Base-by-base conservation (phyloP, 2,797 vertebrate species). In the Gobio occitaniae region DNA sequence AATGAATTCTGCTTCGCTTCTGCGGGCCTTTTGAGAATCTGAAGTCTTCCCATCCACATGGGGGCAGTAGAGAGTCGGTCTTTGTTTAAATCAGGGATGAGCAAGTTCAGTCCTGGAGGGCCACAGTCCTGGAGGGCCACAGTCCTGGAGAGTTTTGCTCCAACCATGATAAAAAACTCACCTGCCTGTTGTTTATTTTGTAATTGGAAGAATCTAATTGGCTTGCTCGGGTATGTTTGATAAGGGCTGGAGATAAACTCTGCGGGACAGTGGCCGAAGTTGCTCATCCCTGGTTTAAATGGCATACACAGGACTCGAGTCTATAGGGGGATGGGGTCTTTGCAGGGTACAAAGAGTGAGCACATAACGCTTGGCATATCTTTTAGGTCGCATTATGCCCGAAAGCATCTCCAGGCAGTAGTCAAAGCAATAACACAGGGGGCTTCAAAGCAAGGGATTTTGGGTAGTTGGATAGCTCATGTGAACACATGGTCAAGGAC, bases 371-470 rank as follows among this genome's bases (percentile, higher is more conserved):
- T 82, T 74, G 81, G 74, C 82, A 75, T 86, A 78, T 84, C 79
- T 87, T 84, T 82, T 68, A 87, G 85, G 68, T 69, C 83, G 85
- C 70, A 15, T 54, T 56, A 80, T 78, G 50, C 81, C 50, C 76
- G 59, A 76, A 71, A 88, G 79, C 21, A 61, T 84, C 89, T 91
- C 91, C 86, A 88, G 90, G 86, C 78, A 74, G 21, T 29, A 90
- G 88, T 85, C 84, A 87, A 90, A 93, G 92, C 90, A 92, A 91
- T 91, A 92, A 91, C 86, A 78, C 48, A 61, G 32, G 36, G 54
- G 13, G 36, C n/a, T 84, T 48, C 47, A 68, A 75, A 36, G 63
- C 41, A 54, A 69, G 32, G 50, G 78, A 84, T 65, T 81, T 47
- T 63, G 82, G 77, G 71, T 59, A 76, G 52, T 71, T 32, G 38